Conservation (phyloP, 2,113 vertebrate genomes). For the Tenebrosternarchus preto region DNA sequence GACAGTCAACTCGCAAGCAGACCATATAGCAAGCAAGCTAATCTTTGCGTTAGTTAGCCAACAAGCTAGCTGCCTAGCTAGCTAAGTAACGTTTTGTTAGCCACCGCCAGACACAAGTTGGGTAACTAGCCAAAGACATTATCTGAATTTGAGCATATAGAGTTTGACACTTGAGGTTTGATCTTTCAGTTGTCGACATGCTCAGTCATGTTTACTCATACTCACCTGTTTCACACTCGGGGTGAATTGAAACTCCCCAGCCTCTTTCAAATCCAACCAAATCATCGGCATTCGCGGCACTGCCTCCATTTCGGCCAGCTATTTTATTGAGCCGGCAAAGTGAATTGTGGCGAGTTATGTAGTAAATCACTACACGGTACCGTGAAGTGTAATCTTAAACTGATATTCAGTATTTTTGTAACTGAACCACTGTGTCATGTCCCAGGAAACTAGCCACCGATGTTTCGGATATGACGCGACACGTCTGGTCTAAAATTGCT, state of each 20-base stretch:
- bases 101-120: too few relatives aligned
- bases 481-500: not conserved
- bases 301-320: conserved; percentile 85
- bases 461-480: conserved; percentile 59
- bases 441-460: conserved; percentile 65
- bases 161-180: not conserved
- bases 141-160: too few relatives aligned
- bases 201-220: conserved; percentile 32
- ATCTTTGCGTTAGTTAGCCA: not conserved
- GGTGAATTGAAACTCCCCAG: conserved; percentile 77
- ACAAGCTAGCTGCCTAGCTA: conserved; percentile 41
- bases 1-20: too few relatives aligned
- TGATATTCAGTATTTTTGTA: conserved; percentile 41
- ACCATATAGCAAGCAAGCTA: too few relatives aligned
- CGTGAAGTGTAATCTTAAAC: not conserved
- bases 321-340: conserved; percentile 5
- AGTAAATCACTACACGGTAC: not conserved
- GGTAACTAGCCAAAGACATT: too few relatives aligned
- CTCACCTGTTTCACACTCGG: conserved; percentile 78
- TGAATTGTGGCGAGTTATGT: not conserved
- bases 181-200: not conserved
- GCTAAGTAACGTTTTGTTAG: not conserved
- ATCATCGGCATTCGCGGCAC: conserved; percentile 99
- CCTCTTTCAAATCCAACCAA: conserved; percentile 93
- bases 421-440: conserved; percentile 75